These are phyloP conservation scores for Muraenolepis orangiensis DNA, from an alignment of 2,797 vertebrate species.

Conservation along the genomic window DNA sequence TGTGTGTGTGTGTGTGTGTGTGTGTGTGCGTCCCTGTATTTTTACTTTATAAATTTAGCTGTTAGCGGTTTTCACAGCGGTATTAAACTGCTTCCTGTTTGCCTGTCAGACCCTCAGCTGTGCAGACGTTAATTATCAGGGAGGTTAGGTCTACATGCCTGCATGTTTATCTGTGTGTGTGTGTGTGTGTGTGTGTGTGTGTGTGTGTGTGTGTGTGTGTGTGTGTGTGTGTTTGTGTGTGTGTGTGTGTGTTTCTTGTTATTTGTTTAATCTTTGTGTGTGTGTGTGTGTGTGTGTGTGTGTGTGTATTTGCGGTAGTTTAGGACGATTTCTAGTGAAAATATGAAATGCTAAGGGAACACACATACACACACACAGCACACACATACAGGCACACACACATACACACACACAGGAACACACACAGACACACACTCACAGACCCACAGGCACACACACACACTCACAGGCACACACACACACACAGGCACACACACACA, in stretches of 20 bases:
- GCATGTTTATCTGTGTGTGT: background rate
- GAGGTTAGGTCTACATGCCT: background rate
- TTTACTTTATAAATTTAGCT: background rate
- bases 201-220: background rate
- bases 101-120: background rate
- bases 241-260: background rate
- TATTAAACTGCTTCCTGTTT: slow-evolving; percentile 1
- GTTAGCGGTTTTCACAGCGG: background rate
- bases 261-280: background rate
- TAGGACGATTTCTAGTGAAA: background rate
- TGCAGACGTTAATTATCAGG: background rate
- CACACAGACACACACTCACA: background rate
- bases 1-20: background rate
- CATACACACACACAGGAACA: background rate
- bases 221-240: background rate
- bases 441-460: background rate
- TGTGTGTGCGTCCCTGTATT: too few relatives aligned
- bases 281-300: background rate
- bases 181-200: background rate
- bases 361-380: slow-evolving; percentile 1
- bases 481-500: slow-evolving; percentile 4
- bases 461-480: background rate
- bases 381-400: background rate
- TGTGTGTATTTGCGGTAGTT: background rate
- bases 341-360: background rate